A percentile compares a stretch with the other conserved stretches of the same genome.
Evolutionary conservation across 2,888 invertebrate species (phyloP).

Genomic region (Caenorhabditis afra): DNA sequence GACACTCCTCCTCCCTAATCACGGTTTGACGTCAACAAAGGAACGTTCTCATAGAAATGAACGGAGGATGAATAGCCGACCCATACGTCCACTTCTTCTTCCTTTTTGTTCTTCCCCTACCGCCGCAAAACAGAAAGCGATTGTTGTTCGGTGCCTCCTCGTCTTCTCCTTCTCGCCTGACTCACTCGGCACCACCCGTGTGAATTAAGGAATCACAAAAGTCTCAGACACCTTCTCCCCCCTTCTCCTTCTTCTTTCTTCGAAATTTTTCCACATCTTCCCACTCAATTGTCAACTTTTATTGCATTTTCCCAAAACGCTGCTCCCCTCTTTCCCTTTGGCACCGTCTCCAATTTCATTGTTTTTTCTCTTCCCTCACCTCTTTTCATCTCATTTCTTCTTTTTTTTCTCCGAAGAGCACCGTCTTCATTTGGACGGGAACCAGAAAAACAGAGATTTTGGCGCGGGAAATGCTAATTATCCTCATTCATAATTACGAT

Average conservation of each 20-base stretch:
- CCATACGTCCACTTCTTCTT: background rate
- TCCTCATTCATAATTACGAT: background rate
- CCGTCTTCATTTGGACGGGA: background rate
- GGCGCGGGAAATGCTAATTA: background rate
- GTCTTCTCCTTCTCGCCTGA: background rate
- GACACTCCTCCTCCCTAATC: background rate
- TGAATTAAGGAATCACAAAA: background rate
- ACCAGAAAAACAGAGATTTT: background rate
- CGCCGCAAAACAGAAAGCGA: background rate
- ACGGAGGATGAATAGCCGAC: background rate
- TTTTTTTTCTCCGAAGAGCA: background rate
- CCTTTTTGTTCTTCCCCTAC: background rate
- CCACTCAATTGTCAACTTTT: conserved; percentile 11
- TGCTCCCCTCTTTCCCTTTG: conserved; percentile 7
- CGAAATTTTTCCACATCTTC: background rate
- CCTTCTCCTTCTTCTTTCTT: background rate
- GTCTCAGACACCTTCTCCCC: background rate
- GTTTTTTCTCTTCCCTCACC: conserved; percentile 3
- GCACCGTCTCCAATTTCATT: conserved; percentile 33
- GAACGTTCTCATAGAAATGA: background rate
- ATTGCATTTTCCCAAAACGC: conserved; percentile 9
- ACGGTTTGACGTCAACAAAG: background rate
- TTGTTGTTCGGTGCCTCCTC: background rate
- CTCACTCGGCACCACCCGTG: background rate
- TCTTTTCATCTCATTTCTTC: conserved; percentile 7